Conservation (phyloP, 2,888 invertebrate genomes). For the Troides aeacus region DNA sequence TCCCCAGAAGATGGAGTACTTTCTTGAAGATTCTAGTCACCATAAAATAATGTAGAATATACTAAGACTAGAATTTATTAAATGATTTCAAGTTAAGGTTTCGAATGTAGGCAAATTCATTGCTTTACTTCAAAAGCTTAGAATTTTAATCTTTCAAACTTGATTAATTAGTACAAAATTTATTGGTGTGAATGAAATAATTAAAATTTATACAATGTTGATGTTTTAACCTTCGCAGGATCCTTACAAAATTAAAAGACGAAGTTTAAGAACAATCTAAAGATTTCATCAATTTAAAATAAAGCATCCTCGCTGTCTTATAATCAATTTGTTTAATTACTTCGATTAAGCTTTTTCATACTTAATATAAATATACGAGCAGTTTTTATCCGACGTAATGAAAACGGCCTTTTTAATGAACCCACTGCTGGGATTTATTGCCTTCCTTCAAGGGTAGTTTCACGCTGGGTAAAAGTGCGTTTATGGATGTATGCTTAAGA, state of each 20-base stretch:
- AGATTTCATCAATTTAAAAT: neutral
- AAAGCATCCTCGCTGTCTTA: neutral
- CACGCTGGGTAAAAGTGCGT: no score
- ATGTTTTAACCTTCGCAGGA: neutral
- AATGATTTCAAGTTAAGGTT: no score
- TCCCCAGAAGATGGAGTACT: no score
- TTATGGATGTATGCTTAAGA: no score
- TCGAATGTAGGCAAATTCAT: neutral
- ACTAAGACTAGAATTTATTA: no score
- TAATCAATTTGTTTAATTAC: neutral
- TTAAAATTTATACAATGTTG: neutral
- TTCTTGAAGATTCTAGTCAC: no score
- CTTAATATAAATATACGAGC: no score
- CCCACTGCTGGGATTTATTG: no score
- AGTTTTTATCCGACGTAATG: neutral
- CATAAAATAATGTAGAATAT: no score
- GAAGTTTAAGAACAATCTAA: neutral
- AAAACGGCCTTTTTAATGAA: neutral
- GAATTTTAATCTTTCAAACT: neutral
- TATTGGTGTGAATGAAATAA: neutral
- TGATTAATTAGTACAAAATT: slow-evolving; percentile 3
- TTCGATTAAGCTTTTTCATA: neutral
- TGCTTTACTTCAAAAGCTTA: slow-evolving; percentile 2
- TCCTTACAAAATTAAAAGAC: neutral
- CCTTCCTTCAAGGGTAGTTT: no score